Conservation (phyloP, 2,888 invertebrate species). For the Drosophila leonis region DNA sequence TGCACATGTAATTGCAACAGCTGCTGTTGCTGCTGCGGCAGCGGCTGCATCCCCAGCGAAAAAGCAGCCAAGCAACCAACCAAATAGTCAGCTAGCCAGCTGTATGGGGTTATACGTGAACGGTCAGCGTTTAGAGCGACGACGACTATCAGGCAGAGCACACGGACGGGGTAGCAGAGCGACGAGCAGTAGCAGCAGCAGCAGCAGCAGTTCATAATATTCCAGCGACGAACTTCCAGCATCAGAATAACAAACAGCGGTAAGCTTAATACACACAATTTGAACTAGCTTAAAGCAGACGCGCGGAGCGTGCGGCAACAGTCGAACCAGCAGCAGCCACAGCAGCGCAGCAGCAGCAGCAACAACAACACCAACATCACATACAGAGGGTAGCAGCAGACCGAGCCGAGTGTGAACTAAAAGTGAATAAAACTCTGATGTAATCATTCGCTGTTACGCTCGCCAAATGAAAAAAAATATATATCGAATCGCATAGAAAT, state of each 20-base stretch:
- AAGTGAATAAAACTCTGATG: conserved; percentile 76
- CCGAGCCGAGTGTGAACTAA: conserved; percentile 27
- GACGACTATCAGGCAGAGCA: conserved; percentile 60
- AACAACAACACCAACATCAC: neutral
- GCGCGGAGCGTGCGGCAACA: conserved; percentile 18
- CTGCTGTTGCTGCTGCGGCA: conserved; percentile 8
- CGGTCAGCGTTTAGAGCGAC: conserved; percentile 60
- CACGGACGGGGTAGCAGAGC: conserved; percentile 27
- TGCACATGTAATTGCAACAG: conserved; percentile 52
- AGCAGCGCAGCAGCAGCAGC: neutral
- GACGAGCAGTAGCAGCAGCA: conserved; percentile 19
- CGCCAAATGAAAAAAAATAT: conserved; percentile 49
- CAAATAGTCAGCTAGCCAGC: conserved; percentile 31
- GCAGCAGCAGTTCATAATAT: conserved; percentile 24
- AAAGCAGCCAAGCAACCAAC: conserved; percentile 21
- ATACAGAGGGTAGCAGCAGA: conserved; percentile 1
- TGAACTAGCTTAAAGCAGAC: conserved; percentile 43
- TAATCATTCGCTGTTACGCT: conserved; percentile 73
- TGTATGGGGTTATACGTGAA: conserved; percentile 16
- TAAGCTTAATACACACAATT: conserved; percentile 62
- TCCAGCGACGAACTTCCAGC: conserved; percentile 38
- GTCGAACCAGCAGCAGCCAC: neutral
- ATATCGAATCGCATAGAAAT: conserved; percentile 6
- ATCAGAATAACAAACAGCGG: conserved; percentile 47
- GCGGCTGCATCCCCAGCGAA: conserved; percentile 54